These are phyloP conservation scores for Cryptophagus acutangulus DNA, from an alignment of 2,888 invertebrate genomes.

Conservation along the genomic window DNA sequence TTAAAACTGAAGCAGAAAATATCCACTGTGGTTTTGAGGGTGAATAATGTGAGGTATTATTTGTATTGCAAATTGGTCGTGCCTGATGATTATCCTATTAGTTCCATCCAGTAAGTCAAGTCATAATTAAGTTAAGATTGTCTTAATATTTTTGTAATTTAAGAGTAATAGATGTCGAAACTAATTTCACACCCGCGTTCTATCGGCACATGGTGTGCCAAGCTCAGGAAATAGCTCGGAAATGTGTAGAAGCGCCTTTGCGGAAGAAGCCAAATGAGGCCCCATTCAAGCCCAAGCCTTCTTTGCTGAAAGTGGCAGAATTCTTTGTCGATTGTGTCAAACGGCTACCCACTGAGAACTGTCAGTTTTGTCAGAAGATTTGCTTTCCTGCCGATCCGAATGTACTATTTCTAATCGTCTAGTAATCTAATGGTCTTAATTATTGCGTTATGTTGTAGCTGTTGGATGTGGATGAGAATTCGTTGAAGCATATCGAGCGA, in stretches of 20 bases:
- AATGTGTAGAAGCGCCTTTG: slow-evolving; percentile 64
- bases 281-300: slow-evolving; percentile 58
- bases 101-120: slow-evolving; percentile 48
- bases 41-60: slow-evolving; percentile 57
- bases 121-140: neutral
- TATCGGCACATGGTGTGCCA: slow-evolving; percentile 59
- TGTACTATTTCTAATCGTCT: slow-evolving; percentile 36
- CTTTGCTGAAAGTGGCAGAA: slow-evolving; percentile 55
- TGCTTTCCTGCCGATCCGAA: slow-evolving; percentile 58
- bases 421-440: slow-evolving; percentile 8
- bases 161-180: slow-evolving; percentile 56
- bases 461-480: slow-evolving; percentile 54
- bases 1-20: slow-evolving; percentile 64
- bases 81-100: slow-evolving; percentile 61
- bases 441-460: slow-evolving; percentile 45
- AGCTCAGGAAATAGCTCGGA: slow-evolving; percentile 62
- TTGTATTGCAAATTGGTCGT: slow-evolving; percentile 56
- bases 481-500: slow-evolving; percentile 60
- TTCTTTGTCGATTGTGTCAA: slow-evolving; percentile 62
- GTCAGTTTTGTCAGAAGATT: slow-evolving; percentile 58
- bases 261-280: slow-evolving; percentile 52
- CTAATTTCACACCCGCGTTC: slow-evolving; percentile 63
- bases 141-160: slow-evolving; percentile 23
- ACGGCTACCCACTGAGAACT: slow-evolving; percentile 57
- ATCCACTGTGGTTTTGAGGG: slow-evolving; percentile 55